phyloP scores from a whole-genome alignment of 2,888 invertebrate genomes.

The Drosophila buzzatii region DNA sequence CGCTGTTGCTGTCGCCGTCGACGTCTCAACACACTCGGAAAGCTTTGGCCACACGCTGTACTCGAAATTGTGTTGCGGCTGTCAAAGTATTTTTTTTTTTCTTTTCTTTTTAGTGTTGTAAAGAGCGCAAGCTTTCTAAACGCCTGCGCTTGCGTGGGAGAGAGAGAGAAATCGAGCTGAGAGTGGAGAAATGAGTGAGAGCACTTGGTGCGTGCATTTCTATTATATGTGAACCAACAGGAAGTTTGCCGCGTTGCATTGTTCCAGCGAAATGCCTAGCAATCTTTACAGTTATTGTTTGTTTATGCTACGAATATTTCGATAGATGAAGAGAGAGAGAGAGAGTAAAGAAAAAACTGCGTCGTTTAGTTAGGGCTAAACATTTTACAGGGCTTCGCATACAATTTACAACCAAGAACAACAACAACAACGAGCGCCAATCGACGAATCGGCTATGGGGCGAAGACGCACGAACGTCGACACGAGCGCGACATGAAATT shows the following conservation, averaged over 20 bases:
- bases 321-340: background rate
- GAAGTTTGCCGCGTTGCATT: conserved; percentile 61
- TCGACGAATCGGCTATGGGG: conserved; percentile 29
- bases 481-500: conserved; percentile 33
- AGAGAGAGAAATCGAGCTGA: background rate
- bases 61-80: conserved; percentile 73
- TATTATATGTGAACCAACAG: conserved; percentile 38
- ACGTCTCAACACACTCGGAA: conserved; percentile 29
- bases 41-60: conserved; percentile 55
- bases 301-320: conserved; percentile 28
- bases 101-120: conserved; percentile 1
- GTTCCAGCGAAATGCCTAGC: conserved; percentile 12
- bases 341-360: conserved; percentile 23
- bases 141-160: conserved; percentile 47
- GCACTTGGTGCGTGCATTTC: conserved; percentile 43
- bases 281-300: conserved; percentile 30
- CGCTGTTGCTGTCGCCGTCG: conserved; percentile 32
- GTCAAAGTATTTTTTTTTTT: conserved; percentile 32
- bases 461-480: conserved; percentile 29
- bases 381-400: conserved; percentile 55
- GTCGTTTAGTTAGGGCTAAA: conserved; percentile 38
- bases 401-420: conserved; percentile 21
- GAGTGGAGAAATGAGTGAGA: background rate
- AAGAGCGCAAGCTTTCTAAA: conserved; percentile 32
- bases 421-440: conserved; percentile 41